A percentile compares a stretch with the other conserved stretches of the same genome.
Conservation (phyloP, 1,140 invertebrate genomes). For the Drosophila erecta region DNA sequence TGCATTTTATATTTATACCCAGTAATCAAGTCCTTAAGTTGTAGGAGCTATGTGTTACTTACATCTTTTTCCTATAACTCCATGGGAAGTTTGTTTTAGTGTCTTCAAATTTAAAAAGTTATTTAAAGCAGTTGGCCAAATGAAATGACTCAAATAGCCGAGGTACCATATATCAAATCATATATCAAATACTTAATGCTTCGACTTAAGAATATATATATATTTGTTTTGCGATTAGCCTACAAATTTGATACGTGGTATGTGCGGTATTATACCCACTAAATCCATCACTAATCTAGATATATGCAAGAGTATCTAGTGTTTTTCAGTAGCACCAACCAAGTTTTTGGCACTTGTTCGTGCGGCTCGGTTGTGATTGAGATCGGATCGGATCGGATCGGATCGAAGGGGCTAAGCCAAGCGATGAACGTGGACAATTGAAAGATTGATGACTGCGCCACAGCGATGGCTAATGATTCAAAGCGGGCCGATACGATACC, state of each 20-base stretch:
- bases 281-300: too few species aligned
- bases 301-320: conserved; percentile 16
- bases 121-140: not conserved
- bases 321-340: conserved; percentile 3
- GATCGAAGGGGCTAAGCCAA: conserved; percentile 27
- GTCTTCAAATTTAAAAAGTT: not conserved
- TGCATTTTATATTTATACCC: too few species aligned
- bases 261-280: too few species aligned
- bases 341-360: conserved; percentile 24
- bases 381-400: conserved; percentile 11
- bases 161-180: not conserved
- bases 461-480: conserved; percentile 55
- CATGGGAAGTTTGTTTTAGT: not conserved
- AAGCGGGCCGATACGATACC: conserved; percentile 42
- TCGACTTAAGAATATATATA: too few species aligned
- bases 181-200: not conserved
- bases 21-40: too few species aligned
- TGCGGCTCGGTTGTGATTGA: conserved; percentile 8
- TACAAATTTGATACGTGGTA: not conserved
- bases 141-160: not conserved
- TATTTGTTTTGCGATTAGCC: not conserved
- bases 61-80: too few species aligned
- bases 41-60: too few species aligned
- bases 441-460: conserved; percentile 64
- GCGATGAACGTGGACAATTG: conserved; percentile 52